Percentiles rank a stretch among this genome's conserved stretches.
phyloP scores from a whole-genome alignment of 2,888 invertebrate species.

The Teleogryllus oceanicus region DNA sequence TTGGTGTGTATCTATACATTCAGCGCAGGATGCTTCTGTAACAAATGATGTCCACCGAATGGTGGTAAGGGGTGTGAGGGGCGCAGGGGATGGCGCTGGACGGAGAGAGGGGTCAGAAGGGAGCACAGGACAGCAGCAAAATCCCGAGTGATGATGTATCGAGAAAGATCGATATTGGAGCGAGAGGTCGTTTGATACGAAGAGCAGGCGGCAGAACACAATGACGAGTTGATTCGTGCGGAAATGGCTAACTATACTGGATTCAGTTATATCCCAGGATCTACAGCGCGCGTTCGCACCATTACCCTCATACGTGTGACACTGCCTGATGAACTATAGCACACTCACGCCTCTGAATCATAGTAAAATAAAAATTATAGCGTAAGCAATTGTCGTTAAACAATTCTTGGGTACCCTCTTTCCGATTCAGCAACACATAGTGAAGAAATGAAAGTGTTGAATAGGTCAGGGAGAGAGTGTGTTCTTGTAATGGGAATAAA shows the following conservation, averaged over 20 bases:
- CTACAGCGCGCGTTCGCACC: not conserved
- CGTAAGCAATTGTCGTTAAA: constrained; percentile 27
- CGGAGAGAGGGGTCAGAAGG: constrained; percentile 18
- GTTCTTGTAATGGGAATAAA: too few relatives aligned
- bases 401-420: constrained; percentile 28
- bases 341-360: constrained; percentile 27
- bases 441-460: not conserved
- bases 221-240: constrained; percentile 35
- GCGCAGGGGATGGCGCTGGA: constrained; percentile 21
- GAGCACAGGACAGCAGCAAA: constrained; percentile 26
- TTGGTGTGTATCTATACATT: constrained; percentile 24
- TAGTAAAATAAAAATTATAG: constrained; percentile 31
- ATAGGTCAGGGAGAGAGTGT: too few relatives aligned
- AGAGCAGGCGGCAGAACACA: constrained; percentile 26
- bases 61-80: constrained; percentile 25
- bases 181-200: constrained; percentile 32
- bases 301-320: not conserved
- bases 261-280: constrained; percentile 24
- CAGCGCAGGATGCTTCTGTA: constrained; percentile 22
- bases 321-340: constrained; percentile 25
- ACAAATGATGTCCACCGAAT: constrained; percentile 27
- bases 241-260: constrained; percentile 34
- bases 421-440: constrained; percentile 21
- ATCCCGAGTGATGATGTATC: constrained; percentile 31
- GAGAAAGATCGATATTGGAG: constrained; percentile 33